A percentile compares a stretch with the other conserved stretches of the same genome.
Evolutionary conservation across 2,113 vertebrate genomes (phyloP).

Genomic region (Sinosuthora webbiana): DNA sequence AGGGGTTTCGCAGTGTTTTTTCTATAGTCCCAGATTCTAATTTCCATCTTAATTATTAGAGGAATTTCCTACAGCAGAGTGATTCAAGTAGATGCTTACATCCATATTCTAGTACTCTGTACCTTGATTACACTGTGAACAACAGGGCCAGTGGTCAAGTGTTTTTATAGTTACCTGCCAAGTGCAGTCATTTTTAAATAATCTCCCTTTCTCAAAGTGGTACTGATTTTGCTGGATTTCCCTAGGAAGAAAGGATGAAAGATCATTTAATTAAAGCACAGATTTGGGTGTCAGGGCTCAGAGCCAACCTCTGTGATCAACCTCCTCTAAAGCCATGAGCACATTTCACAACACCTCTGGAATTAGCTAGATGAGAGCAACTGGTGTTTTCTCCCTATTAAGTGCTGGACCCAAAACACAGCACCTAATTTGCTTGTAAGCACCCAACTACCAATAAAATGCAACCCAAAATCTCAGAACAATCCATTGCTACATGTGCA

Average conservation of each 20-base stretch:
- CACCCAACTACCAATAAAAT: neutral
- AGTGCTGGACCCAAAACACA: neutral
- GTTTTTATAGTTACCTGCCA: neutral
- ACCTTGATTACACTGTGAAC: neutral
- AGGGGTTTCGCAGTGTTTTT: neutral
- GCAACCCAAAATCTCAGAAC: neutral
- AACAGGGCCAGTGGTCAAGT: neutral
- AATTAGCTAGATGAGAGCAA: neutral
- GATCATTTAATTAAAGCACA: neutral
- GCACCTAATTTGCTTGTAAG: neutral
- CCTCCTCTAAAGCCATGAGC: neutral
- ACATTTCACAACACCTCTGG: neutral
- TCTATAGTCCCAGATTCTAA: neutral
- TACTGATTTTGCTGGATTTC: constrained; percentile 6
- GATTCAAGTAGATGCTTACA: neutral
- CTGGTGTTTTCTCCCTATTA: neutral
- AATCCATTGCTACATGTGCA: neutral
- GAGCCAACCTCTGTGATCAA: neutral
- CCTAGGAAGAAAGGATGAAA: neutral
- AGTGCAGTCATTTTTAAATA: neutral
- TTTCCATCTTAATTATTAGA: neutral
- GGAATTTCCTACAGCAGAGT: neutral
- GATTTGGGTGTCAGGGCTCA: neutral
- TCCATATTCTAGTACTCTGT: neutral
- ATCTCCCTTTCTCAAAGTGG: neutral